Conservation (phyloP, 2,113 vertebrate species). For the Coreoperca whiteheadi region DNA sequence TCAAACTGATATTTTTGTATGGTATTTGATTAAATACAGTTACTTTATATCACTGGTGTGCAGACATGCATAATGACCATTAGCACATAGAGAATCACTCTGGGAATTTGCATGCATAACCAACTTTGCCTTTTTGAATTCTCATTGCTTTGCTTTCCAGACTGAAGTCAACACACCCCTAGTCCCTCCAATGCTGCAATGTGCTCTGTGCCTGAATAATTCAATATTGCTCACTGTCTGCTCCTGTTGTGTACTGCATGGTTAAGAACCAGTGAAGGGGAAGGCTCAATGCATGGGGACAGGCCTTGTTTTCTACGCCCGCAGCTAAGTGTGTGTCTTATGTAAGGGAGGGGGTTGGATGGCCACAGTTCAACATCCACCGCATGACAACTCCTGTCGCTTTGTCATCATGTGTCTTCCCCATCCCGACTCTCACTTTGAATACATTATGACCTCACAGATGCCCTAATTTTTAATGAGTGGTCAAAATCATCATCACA, state of each 20-base stretch:
- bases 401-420: conserved; percentile 46
- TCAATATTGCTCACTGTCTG: conserved; percentile 76
- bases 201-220: conserved; percentile 76
- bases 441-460: not conserved
- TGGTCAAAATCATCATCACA: not conserved
- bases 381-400: conserved; percentile 53
- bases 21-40: not conserved
- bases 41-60: not conserved
- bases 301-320: conserved; percentile 72
- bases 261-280: conserved; percentile 76
- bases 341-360: conserved; percentile 63
- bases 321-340: conserved; percentile 75
- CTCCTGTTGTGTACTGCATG: conserved; percentile 73
- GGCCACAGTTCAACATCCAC: conserved; percentile 46
- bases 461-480: conserved; percentile 33
- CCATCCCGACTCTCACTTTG: conserved; percentile 7
- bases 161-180: conserved; percentile 41
- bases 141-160: conserved; percentile 33
- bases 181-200: conserved; percentile 32
- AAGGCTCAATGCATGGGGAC: conserved; percentile 75
- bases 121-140: conserved; percentile 43
- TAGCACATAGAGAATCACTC: not conserved
- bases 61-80: conserved; percentile 3
- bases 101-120: conserved; percentile 27
- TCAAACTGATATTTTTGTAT: not conserved